Conservation (phyloP, 2,888 invertebrate genomes). For the Mythimna pallens region DNA sequence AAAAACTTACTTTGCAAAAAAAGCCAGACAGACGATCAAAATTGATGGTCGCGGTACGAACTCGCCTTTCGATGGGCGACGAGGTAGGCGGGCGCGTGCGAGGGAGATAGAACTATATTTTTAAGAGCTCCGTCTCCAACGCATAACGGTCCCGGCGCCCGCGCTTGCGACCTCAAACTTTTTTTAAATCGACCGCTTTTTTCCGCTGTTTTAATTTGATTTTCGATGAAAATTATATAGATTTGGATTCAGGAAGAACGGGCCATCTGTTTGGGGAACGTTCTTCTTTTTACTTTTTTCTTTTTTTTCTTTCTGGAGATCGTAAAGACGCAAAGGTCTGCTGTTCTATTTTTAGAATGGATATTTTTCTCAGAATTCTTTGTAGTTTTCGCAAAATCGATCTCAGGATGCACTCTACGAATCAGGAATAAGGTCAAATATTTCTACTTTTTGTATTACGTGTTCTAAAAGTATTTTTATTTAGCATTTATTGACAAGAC, state of each 20-base stretch:
- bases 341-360: conserved; percentile 66
- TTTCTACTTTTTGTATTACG: conserved; percentile 28
- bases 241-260: conserved; percentile 66
- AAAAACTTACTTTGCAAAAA: conserved; percentile 48
- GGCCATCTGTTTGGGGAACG: conserved; percentile 60
- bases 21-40: conserved; percentile 80
- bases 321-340: conserved; percentile 32
- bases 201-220: conserved; percentile 78
- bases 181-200: conserved; percentile 77
- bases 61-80: conserved; percentile 79
- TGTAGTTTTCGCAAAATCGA: conserved; percentile 66
- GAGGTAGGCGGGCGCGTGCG: conserved; percentile 81
- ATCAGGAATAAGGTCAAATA: conserved; percentile 48
- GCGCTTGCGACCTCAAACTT: conserved; percentile 78
- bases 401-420: conserved; percentile 34
- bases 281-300: conserved; percentile 26
- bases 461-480: conserved; percentile 45
- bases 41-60: conserved; percentile 68
- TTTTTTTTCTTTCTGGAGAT: conserved; percentile 31
- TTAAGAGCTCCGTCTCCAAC: conserved; percentile 63
- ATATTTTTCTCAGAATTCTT: conserved; percentile 68
- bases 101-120: conserved; percentile 73
- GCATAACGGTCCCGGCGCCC: conserved; percentile 82
- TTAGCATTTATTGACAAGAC: conserved; percentile 16
- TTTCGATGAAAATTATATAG: conserved; percentile 77